phyloP scores from a whole-genome alignment of 2,113 vertebrate species.

The Malaclemys terrapin region DNA sequence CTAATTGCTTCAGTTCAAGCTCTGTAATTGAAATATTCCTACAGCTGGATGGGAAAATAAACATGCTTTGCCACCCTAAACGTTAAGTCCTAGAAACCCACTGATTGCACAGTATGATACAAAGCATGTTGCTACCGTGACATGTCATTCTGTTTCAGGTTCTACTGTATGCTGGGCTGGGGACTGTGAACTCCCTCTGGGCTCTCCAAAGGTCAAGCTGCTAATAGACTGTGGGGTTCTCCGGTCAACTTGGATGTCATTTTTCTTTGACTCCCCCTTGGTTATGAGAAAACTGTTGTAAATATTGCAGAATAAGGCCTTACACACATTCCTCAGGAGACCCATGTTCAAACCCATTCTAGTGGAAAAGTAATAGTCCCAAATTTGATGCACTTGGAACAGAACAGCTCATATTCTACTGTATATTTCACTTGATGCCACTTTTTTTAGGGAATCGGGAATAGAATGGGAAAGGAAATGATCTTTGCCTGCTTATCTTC shows the following conservation, averaged over 20 bases:
- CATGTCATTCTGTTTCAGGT: neutral
- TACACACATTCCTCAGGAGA: neutral
- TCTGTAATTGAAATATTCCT: accelerated
- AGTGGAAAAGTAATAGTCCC: neutral
- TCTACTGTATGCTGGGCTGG: neutral
- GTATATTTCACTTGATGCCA: neutral
- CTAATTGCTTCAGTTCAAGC: neutral
- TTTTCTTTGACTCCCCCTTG: neutral
- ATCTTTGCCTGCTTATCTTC: neutral
- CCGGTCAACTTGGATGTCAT: neutral
- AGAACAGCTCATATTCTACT: neutral
- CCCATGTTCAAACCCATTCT: neutral
- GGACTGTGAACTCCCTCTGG: neutral
- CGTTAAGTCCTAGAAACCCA: neutral
- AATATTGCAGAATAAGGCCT: neutral
- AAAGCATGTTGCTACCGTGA: neutral
- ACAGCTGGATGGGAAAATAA: neutral
- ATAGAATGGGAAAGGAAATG: constrained; percentile 11
- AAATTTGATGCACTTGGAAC: neutral
- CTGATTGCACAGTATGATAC: accelerated
- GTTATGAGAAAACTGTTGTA: neutral
- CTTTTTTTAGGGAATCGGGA: constrained; percentile 44
- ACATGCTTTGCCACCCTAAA: neutral
- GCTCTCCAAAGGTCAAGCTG: neutral
- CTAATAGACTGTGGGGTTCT: neutral